Evolutionary conservation across 2,797 vertebrate genomes (phyloP), one percentile per base, ranked within the genome.

Genomic region (Sebastes miniatus): DNA sequence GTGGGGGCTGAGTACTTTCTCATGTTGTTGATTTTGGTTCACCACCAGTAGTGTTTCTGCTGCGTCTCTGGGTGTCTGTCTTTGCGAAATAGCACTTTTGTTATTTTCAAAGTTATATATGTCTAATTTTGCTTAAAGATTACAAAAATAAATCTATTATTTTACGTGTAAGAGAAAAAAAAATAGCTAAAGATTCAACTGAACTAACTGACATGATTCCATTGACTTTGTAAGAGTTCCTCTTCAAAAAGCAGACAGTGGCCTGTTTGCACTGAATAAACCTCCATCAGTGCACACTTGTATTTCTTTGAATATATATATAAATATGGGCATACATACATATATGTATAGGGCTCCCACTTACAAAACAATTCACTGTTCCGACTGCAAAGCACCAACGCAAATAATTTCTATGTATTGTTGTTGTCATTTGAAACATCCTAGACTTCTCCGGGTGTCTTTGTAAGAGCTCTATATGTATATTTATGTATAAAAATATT

Each of bases 401-500:
- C 69, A 81, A 92, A 89, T 82, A 32, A 69, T 84, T 87, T 89
- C 85, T 78, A 58, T 91, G 89, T 93, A 82, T 84, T 84, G 73
- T 83, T 88, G 89, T 93, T 83, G 87, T 86, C 85, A 83, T 90
- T 88, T 80, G 69, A 89, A 88, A 92, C 84, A 93, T 86, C 87
- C 76, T 84, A 89, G 81, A 91, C 88, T 81, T 64, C 89, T 75
- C 88, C 61, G 83, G 90, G 86, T 95, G 92, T 95, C 95, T 96
- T 95, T 95, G 93, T 94, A 94, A 90, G 87, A 96, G 95, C 95
- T 96, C 95, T 96, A 96, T 96, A 95, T 96, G 94, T 96, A 95
- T 96, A 96, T 96, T 94, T 96, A 96, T 96, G 96, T 96, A 95
- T 94, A 93, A 94, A 52, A 96, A 96, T 96, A 96, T 96, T 96